These are phyloP conservation scores for Perca flavescens DNA, from an alignment of 2,113 vertebrate species.

Conservation along the genomic window DNA sequence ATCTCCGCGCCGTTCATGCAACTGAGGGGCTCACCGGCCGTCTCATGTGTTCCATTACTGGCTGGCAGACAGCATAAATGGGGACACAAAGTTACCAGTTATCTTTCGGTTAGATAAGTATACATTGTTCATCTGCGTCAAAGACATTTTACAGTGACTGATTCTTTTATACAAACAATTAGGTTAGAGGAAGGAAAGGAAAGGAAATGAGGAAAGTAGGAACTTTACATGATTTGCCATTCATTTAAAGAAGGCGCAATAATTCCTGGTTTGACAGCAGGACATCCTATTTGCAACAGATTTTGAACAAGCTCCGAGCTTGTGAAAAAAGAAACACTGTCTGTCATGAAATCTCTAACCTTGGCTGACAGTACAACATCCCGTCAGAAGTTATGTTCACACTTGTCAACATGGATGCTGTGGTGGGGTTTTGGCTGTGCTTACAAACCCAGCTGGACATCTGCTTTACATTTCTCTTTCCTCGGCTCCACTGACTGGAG, in stretches of 20 bases:
- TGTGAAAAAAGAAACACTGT: slow-evolving; percentile 4
- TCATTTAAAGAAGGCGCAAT: not conserved
- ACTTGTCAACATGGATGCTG: slow-evolving; percentile 2
- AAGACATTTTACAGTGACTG: slow-evolving; percentile 6
- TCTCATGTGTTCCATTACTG: slow-evolving; percentile 67
- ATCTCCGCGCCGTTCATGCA: slow-evolving; percentile 28
- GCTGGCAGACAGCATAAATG: slow-evolving; percentile 60
- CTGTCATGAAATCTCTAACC: slow-evolving; percentile 34
- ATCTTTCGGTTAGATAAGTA: slow-evolving; percentile 31
- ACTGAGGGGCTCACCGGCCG: slow-evolving; percentile 4
- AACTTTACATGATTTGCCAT: slow-evolving; percentile 15
- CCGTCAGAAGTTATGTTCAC: slow-evolving; percentile 41
- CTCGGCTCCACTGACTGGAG: not conserved
- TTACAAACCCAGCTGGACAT: slow-evolving; percentile 51
- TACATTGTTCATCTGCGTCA: not conserved
- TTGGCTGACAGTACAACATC: slow-evolving; percentile 32
- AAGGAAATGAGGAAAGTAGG: not conserved
- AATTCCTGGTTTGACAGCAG: not conserved
- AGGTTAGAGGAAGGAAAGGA: not conserved
- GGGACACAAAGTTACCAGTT: slow-evolving; percentile 60
- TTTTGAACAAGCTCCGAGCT: not conserved
- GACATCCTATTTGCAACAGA: not conserved
- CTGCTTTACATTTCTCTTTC: slow-evolving; percentile 53
- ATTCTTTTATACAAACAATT: slow-evolving; percentile 12
- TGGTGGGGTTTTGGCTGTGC: not conserved